Evolutionary conservation across 2,797 vertebrate species (phyloP).

Genomic region (Acrossocheilus wenchowensis): DNA sequence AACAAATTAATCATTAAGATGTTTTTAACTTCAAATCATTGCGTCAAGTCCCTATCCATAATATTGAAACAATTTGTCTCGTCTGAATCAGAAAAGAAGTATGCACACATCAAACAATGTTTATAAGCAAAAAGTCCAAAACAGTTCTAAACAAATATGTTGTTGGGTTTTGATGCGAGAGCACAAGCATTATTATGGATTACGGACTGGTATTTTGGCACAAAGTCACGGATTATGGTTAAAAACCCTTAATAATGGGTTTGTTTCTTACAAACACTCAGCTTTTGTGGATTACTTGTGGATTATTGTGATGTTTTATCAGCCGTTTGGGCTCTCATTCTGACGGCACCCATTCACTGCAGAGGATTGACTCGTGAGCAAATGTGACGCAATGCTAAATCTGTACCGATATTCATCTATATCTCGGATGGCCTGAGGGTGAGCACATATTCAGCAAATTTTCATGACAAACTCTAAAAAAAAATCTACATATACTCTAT

Average conservation of each 20-base stretch:
- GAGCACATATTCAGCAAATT: not conserved
- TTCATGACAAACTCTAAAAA: not conserved
- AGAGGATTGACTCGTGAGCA: not conserved
- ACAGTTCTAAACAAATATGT: not conserved
- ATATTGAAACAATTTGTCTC: not conserved
- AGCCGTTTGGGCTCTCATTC: not conserved
- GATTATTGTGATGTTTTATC: not conserved
- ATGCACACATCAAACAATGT: not conserved
- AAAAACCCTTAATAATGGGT: not conserved
- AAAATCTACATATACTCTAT: not conserved
- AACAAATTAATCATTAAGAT: not conserved
- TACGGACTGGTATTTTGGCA: not conserved
- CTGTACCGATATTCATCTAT: not conserved
- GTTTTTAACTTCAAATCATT: not conserved
- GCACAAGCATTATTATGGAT: not conserved
- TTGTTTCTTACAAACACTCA: not conserved
- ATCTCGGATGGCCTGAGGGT: not conserved
- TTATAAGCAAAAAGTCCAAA: not conserved
- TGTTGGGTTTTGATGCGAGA: not conserved
- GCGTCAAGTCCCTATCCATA: not conserved
- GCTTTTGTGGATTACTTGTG: not conserved
- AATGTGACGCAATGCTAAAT: not conserved
- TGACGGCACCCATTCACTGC: not conserved
- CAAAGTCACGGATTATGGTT: not conserved
- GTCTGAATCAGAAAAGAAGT: not conserved